These are phyloP conservation scores for Tribolium castaneum DNA, from an alignment of 1,140 invertebrate species.

Conservation along the genomic window DNA sequence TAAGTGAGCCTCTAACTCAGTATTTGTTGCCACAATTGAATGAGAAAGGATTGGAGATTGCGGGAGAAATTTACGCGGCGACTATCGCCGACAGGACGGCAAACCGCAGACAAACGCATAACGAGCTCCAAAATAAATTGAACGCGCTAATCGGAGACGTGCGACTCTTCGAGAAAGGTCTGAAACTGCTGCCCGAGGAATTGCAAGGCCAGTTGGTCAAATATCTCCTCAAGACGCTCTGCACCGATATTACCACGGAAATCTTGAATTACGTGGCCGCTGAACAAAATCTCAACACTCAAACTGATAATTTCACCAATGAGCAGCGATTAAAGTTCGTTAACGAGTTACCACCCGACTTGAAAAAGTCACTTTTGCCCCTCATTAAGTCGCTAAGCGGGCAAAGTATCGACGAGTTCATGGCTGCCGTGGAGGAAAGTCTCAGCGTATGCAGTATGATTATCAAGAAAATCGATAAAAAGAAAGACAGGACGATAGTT, in stretches of 20 bases:
- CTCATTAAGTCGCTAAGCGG: conserved; percentile 73
- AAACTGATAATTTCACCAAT: conserved; percentile 68
- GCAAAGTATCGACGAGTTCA: conserved; percentile 81
- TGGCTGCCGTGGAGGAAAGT: conserved; percentile 76
- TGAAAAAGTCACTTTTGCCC: conserved; percentile 70
- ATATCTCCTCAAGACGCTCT: conserved; percentile 86
- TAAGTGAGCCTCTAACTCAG: conserved; percentile 70
- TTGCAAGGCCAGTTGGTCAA: conserved; percentile 77
- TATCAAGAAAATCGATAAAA: conserved; percentile 89
- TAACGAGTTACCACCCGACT: conserved; percentile 74
- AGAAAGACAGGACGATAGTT: conserved; percentile 82
- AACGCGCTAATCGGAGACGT: conserved; percentile 81
- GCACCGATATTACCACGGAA: conserved; percentile 85
- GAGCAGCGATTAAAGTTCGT: conserved; percentile 77
- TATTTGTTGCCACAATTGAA: conserved; percentile 72
- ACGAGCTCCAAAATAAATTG: conserved; percentile 84
- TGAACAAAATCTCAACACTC: conserved; percentile 72
- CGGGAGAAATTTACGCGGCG: conserved; percentile 77
- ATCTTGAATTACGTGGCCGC: conserved; percentile 78
- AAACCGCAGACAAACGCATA: conserved; percentile 79
- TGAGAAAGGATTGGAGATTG: conserved; percentile 68
- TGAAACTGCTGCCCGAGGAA: conserved; percentile 75
- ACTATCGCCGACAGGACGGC: conserved; percentile 75
- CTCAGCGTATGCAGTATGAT: conserved; percentile 83
- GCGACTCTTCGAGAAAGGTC: conserved; percentile 86